These are phyloP conservation scores for Halcyon smyrnensis DNA, from an alignment of 2,797 vertebrate genomes.

Conservation along the genomic window DNA sequence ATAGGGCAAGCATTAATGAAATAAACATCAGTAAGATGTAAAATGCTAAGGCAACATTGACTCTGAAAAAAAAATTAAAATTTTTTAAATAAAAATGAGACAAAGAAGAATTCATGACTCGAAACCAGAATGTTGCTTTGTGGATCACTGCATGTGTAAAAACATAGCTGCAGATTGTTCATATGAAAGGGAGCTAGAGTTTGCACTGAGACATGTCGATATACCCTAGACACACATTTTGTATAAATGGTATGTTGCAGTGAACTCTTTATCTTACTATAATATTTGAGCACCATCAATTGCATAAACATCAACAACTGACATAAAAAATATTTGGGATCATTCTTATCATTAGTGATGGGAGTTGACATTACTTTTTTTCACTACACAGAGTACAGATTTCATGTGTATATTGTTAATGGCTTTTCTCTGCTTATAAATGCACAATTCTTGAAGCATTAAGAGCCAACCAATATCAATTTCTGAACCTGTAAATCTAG, in stretches of 20 bases:
- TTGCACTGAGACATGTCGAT: neutral
- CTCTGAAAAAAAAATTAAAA: neutral
- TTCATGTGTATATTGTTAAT: neutral
- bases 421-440: neutral
- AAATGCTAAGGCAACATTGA: neutral
- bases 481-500: neutral
- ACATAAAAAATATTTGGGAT: neutral
- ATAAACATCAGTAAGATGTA: neutral
- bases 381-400: neutral
- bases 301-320: neutral
- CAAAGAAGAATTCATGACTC: neutral
- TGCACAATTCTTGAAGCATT: neutral
- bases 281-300: neutral
- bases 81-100: neutral
- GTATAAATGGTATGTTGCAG: neutral
- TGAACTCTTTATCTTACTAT: neutral
- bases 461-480: neutral
- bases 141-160: neutral
- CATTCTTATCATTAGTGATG: neutral
- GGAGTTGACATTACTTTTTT: neutral
- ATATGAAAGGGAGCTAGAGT: neutral
- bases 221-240: neutral
- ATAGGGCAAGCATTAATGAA: neutral
- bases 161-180: neutral
- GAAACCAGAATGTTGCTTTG: neutral